Evolutionary conservation across 2,113 vertebrate genomes (phyloP).

Genomic region (Athene cunicularia): DNA sequence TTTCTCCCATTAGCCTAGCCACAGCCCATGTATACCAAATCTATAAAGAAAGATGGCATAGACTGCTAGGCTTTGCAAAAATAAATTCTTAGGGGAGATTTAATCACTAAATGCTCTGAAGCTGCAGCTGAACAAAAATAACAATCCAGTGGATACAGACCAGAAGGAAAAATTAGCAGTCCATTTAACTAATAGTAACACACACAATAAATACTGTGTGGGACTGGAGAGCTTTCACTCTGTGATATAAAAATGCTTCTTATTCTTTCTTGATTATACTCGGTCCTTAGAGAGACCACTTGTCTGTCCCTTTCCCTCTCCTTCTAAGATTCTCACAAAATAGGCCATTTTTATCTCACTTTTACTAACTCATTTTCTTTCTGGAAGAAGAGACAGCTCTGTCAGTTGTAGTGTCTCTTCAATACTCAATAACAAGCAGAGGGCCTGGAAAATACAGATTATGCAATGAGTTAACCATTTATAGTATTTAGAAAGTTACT

Average conservation of each 20-base stretch:
- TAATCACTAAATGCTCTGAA: background rate
- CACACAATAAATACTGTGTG: slow-evolving; percentile 11
- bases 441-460: background rate
- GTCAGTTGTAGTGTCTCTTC: background rate
- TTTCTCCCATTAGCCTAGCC: background rate
- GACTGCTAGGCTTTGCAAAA: slow-evolving; percentile 3
- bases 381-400: slow-evolving; percentile 36
- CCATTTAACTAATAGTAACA: slow-evolving; percentile 10
- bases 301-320: background rate
- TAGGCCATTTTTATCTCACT: background rate
- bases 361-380: slow-evolving; percentile 39
- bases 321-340: slow-evolving; percentile 7
- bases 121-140: slow-evolving; percentile 12
- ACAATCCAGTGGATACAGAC: background rate
- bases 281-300: background rate
- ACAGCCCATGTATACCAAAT: background rate
- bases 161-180: slow-evolving; percentile 10
- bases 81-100: background rate
- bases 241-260: slow-evolving; percentile 9
- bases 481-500: slow-evolving; percentile 31
- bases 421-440: background rate
- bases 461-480: slow-evolving; percentile 5
- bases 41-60: background rate
- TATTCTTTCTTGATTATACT: background rate
- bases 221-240: background rate